Conservation (phyloP, 2,113 vertebrate species). For the Eulemur rufifrons region DNA sequence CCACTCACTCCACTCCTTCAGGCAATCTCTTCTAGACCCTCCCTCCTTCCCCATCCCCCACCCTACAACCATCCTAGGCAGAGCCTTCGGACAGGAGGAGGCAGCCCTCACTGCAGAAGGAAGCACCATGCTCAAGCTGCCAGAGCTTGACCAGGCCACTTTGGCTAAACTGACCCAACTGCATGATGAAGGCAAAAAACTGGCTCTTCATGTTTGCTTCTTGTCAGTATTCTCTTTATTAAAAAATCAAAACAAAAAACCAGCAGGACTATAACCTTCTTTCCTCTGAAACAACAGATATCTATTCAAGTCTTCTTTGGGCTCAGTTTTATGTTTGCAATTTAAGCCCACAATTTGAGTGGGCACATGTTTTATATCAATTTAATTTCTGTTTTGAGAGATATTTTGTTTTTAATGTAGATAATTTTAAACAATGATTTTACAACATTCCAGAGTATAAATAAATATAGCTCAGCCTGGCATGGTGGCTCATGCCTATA, state of each 20-base stretch:
- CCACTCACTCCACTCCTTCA: neutral
- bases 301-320: conserved; percentile 1
- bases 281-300: conserved; percentile 43
- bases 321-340: conserved; percentile 40
- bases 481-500: too few species aligned
- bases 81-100: neutral
- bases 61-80: neutral
- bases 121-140: neutral
- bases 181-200: neutral
- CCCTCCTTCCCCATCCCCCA: neutral
- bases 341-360: conserved; percentile 40
- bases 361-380: conserved; percentile 40
- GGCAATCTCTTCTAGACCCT: neutral
- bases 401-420: conserved; percentile 33
- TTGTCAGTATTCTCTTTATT: conserved; percentile 38
- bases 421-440: conserved; percentile 47
- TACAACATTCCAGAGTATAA: neutral
- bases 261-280: conserved; percentile 9
- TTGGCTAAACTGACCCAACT: neutral
- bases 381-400: conserved; percentile 47
- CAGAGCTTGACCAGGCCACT: neutral
- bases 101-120: neutral
- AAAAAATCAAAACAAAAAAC: conserved; percentile 28
- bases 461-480: neutral
- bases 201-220: conserved; percentile 7